phyloP scores from a whole-genome alignment of 2,113 vertebrate genomes.

The Corvus hawaiiensis region DNA sequence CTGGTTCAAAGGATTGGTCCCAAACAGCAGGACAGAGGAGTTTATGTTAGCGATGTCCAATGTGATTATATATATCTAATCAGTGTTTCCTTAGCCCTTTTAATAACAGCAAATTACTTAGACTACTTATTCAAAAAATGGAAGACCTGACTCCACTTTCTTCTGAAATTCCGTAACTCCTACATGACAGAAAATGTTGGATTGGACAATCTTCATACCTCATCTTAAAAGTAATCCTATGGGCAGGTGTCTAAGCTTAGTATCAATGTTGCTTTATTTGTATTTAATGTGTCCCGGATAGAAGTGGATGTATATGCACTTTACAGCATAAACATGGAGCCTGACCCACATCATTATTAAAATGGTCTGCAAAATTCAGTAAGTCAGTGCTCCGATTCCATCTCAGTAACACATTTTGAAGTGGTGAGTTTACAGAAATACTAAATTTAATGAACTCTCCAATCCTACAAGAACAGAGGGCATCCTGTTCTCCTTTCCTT shows the following conservation, averaged over 20 bases:
- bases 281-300: not conserved
- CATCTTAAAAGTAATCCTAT: not conserved
- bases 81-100: not conserved
- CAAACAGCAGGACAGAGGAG: not conserved
- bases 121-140: not conserved
- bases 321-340: not conserved
- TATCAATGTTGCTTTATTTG: not conserved
- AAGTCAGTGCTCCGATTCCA: not conserved
- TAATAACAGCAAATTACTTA: not conserved
- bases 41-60: fast-evolving
- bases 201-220: not conserved
- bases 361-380: not conserved
- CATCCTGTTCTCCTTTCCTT: not conserved
- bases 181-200: not conserved
- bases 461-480: not conserved
- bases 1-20: not conserved
- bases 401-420: not conserved
- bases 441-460: not conserved
- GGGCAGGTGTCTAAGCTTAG: not conserved
- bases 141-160: not conserved
- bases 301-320: not conserved
- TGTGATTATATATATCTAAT: not conserved
- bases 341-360: not conserved
- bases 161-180: not conserved
- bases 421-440: not conserved